Conservation (phyloP, 2,797 vertebrate species). For the Rhinoraja longicauda region DNA sequence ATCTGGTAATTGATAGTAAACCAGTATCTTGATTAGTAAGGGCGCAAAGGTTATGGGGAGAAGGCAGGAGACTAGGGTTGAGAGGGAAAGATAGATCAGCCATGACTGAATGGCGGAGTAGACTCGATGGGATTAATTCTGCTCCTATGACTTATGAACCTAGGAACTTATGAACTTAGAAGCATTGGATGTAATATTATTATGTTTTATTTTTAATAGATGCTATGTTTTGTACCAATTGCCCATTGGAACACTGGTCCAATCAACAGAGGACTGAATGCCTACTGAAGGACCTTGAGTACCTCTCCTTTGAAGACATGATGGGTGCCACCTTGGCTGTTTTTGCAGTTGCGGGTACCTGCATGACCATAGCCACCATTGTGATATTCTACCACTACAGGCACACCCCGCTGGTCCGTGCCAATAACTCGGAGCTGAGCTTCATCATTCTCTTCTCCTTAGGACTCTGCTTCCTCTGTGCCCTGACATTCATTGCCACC, state of each 20-base stretch:
- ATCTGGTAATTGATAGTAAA: too few species aligned
- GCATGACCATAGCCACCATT: conserved; percentile 54
- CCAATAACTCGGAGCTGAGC: conserved; percentile 68
- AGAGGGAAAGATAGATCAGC: too few species aligned
- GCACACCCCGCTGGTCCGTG: conserved; percentile 59
- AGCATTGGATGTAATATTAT: background rate
- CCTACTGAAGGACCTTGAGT: conserved; percentile 63
- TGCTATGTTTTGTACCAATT: conserved; percentile 63
- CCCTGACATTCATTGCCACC: conserved; percentile 62
- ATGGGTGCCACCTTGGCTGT: conserved; percentile 58
- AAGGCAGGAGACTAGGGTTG: too few species aligned
- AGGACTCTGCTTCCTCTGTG: conserved; percentile 66
- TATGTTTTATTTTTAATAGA: conserved; percentile 48
- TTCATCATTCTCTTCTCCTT: conserved; percentile 67
- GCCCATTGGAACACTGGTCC: conserved; percentile 67
- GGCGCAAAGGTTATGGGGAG: too few species aligned
- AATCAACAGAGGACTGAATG: conserved; percentile 57
- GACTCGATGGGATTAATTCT: too few species aligned
- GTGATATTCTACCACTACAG: conserved; percentile 57
- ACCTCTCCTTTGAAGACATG: conserved; percentile 61
- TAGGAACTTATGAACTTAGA: background rate
- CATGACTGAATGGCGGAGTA: too few species aligned
- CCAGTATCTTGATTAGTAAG: too few species aligned
- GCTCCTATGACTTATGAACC: too few species aligned
- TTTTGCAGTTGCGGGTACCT: conserved; percentile 58